Evolutionary conservation across 2,113 vertebrate species (phyloP).

Genomic region (human): DNA sequence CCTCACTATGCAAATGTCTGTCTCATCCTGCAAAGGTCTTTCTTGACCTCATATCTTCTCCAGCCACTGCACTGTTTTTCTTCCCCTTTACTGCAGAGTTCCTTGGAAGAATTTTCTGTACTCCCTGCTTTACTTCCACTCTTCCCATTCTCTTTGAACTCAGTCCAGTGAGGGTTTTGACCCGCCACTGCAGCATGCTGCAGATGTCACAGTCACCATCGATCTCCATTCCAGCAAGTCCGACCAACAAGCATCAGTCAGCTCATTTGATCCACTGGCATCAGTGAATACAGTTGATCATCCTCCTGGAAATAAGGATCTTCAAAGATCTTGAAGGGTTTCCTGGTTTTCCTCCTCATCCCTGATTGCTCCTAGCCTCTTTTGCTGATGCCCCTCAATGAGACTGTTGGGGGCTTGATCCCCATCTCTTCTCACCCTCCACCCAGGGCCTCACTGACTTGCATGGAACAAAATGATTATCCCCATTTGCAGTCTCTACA

Average conservation of each 20-base stretch:
- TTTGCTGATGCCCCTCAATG: neutral
- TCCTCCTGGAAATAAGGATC: neutral
- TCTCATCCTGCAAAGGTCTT: too few relatives aligned
- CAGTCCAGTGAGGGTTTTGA: neutral
- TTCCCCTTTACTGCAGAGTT: neutral
- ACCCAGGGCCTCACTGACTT: neutral
- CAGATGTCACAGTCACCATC: rapidly evolving
- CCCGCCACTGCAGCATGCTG: too few relatives aligned
- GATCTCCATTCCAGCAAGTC: neutral
- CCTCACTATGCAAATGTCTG: neutral
- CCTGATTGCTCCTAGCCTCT: rapidly evolving
- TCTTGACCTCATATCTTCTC: rapidly evolving
- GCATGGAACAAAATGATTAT: rapidly evolving
- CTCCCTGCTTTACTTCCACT: neutral
- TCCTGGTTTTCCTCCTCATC: neutral
- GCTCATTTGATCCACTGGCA: neutral
- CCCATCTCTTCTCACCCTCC: neutral
- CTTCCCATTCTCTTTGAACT: neutral
- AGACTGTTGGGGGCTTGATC: neutral
- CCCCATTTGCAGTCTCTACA: too few relatives aligned
- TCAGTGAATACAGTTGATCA: rapidly evolving
- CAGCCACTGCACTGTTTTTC: rapidly evolving
- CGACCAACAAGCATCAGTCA: rapidly evolving
- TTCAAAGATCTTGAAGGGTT: neutral
- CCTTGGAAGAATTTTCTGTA: neutral